Conservation (phyloP, 2,888 invertebrate species). For the Phorcus lineatus region DNA sequence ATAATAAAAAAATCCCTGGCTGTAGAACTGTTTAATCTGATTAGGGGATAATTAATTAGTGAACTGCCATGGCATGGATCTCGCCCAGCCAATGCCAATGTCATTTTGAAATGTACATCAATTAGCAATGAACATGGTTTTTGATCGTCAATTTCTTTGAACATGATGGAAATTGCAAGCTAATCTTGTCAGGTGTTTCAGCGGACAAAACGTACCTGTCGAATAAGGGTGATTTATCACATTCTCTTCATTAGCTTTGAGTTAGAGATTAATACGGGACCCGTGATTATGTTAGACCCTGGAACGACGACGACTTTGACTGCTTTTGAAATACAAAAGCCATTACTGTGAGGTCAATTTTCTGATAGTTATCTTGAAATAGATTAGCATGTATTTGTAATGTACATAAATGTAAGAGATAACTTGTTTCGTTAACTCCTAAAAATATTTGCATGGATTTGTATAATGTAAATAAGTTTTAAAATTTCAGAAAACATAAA, state of each 20-base stretch:
- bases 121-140: constrained; percentile 22
- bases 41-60: not conserved
- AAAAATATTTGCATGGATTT: not conserved
- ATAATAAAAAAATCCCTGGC: no score
- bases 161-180: constrained; percentile 4
- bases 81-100: not conserved
- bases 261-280: constrained; percentile 5
- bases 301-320: not conserved
- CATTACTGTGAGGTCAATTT: not conserved
- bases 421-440: not conserved
- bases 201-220: constrained; percentile 7
- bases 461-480: not conserved
- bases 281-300: constrained; percentile 1
- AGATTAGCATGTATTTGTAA: no score
- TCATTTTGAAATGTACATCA: constrained; percentile 21
- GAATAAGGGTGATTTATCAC: not conserved
- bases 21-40: not conserved
- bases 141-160: constrained; percentile 17
- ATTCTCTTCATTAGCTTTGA: constrained; percentile 2
- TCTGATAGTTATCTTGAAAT: not conserved
- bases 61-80: not conserved
- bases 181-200: constrained; percentile 5
- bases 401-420: no score
- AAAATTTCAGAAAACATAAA: no score
- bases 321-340: not conserved